Evolutionary conservation across 1,140 invertebrate genomes (phyloP), one percentile per base, ranked within the genome.

Genomic region (Drosophila guanche): DNA sequence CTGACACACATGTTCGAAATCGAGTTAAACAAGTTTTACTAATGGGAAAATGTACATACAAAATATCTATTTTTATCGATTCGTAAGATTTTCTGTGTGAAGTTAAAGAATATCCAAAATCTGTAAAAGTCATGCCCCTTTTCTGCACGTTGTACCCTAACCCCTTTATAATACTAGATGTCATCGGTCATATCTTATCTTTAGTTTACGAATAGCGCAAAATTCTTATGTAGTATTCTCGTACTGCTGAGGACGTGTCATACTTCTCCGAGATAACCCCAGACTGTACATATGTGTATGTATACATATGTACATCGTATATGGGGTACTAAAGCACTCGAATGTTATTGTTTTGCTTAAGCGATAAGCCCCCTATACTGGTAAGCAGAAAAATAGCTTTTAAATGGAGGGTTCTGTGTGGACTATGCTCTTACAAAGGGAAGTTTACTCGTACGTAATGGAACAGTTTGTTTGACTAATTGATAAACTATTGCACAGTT

Each of bases 241-340:
- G 4, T 10, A 14, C 6, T 27, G 23, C 25, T 25, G 25, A 22
- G 47, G 25, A 55, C 61, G 42, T 68, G 65, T 68, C 65, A 68
- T 66, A 33, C 50, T 6, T 63, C 27, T 37, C 2, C 29, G 16
- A 68, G 65, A 67, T 68, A 55, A 47, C 42, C 23, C 8, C 16
- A 14, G 23, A 41, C 42, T 71, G 41, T 59, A 46, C 48, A 76
- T 59, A 46, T 14, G n/a, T 41, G 10, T 43, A 52, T 53, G 7
- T 23, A 41, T 20, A n/a, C 12, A 16, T 4, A 29, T 42, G 27
- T 50, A 10, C 4, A 6, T 3, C 10, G 6, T 20, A 29, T 10
- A 48, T 40, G 48, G 33, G 61, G 81, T 86, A 53, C 81, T 80
- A 59, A 59, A 66, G 80, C 52, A 85, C 80, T 80, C 61, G 14